phyloP scores from a whole-genome alignment of 2,797 vertebrate genomes.

The Eidolon dupreanum region DNA sequence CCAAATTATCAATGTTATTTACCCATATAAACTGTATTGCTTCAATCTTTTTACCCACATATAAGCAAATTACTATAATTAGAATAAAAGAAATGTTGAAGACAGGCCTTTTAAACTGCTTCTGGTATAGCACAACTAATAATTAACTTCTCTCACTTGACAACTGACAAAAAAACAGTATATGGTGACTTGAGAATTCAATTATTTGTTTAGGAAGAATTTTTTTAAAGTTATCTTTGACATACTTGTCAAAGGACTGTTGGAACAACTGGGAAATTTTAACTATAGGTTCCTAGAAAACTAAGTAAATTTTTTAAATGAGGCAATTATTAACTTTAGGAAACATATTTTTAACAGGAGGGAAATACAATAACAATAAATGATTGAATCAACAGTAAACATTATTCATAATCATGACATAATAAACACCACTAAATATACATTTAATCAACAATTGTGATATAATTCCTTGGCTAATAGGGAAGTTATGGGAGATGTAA shows the following conservation, averaged over 20 bases:
- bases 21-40: not conserved
- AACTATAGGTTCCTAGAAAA: not conserved
- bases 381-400: not conserved
- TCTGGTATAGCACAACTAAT: constrained; percentile 65
- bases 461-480: not conserved
- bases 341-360: constrained; percentile 36
- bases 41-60: constrained; percentile 14
- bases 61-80: constrained; percentile 32
- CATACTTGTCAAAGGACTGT: not conserved
- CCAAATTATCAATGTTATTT: constrained; percentile 67
- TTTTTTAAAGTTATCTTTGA: constrained; percentile 11
- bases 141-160: constrained; percentile 81
- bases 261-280: not conserved
- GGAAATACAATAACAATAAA: not conserved
- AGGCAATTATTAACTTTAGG: constrained; percentile 2
- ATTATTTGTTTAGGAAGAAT: constrained; percentile 73
- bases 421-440: not conserved
- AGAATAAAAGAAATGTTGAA: constrained; percentile 25
- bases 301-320: not conserved
- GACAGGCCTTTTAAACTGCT: constrained; percentile 59
- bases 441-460: not conserved
- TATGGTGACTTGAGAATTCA: constrained; percentile 61
- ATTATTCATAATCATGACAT: not conserved
- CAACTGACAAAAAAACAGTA: constrained; percentile 67
- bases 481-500: not conserved